Conservation (phyloP, 2,113 vertebrate genomes). For the Calypte anna region DNA sequence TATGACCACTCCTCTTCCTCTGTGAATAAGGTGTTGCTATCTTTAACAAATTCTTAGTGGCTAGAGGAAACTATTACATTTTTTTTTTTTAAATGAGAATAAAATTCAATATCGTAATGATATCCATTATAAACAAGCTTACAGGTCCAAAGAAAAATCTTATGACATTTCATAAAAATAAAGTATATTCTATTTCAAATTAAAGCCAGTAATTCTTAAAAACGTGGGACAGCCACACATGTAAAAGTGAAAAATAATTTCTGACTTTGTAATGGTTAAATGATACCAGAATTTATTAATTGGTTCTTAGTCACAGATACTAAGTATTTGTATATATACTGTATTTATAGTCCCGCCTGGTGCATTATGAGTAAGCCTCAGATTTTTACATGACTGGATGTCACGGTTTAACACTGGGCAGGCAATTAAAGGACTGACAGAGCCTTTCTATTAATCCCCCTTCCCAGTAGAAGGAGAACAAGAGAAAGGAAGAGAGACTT, state of each 20-base stretch:
- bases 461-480: too few species aligned
- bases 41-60: neutral
- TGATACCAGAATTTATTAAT: neutral
- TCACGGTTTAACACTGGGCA: too few species aligned
- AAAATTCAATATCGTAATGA: neutral
- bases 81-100: neutral
- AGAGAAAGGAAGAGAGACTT: too few species aligned
- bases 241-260: neutral
- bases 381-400: neutral
- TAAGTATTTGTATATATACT: neutral
- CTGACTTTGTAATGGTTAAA: neutral
- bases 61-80: neutral
- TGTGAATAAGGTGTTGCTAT: neutral
- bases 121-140: neutral
- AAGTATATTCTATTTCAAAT: neutral
- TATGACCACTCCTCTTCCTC: too few species aligned
- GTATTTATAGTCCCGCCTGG: neutral
- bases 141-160: neutral
- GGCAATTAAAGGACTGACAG: too few species aligned
- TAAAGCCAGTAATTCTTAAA: neutral
- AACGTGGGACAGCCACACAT: neutral
- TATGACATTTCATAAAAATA: neutral
- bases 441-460: too few species aligned
- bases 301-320: neutral
- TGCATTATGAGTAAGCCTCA: neutral